Evolutionary conservation across 2,113 vertebrate species (phyloP).

Genomic region (Sminthopsis crassicaudata): DNA sequence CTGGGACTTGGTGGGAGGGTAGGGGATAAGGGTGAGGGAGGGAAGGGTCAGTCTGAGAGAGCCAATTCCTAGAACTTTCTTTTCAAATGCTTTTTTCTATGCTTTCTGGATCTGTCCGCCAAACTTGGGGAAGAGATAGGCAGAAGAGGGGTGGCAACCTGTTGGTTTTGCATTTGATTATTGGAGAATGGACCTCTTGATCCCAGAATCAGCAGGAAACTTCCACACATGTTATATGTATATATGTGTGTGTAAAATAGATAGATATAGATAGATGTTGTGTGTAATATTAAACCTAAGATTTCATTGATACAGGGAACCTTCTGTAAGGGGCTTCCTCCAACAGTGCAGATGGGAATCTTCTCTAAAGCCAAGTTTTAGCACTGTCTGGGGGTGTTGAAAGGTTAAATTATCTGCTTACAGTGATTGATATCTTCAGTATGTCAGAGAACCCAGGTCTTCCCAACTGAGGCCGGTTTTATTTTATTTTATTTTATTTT

Average conservation of each 20-base stretch:
- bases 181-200: conserved; percentile 42
- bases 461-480: background rate
- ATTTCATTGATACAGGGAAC: background rate
- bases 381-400: background rate
- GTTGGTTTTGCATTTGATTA: conserved; percentile 29
- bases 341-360: background rate
- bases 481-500: too few species aligned
- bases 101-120: conserved; percentile 12
- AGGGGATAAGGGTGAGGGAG: background rate
- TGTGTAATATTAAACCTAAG: background rate
- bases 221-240: background rate
- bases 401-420: background rate
- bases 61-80: conserved; percentile 18
- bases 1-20: background rate
- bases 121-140: background rate
- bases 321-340: background rate
- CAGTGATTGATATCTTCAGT: background rate
- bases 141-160: conserved; percentile 25
- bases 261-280: background rate
- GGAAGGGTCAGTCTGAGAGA: background rate
- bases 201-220: conserved; percentile 36
- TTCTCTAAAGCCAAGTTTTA: background rate
- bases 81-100: background rate
- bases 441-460: background rate
- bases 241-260: too few species aligned